These are phyloP conservation scores for Callyntrura guangdongensis DNA, from an alignment of 2,888 invertebrate genomes.

Conservation along the genomic window DNA sequence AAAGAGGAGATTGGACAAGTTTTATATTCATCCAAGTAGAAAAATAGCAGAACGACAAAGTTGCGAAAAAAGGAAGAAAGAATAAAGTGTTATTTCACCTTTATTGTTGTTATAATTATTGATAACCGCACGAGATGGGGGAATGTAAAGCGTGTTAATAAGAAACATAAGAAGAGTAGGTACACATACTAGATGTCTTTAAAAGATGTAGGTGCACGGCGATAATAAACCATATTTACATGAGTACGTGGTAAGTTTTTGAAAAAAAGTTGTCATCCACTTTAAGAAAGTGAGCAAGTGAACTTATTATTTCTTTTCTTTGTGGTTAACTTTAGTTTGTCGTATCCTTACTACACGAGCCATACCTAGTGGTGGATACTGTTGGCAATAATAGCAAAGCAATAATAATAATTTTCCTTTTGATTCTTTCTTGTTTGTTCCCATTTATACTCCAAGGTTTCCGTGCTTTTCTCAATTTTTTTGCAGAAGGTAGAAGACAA, in stretches of 20 bases:
- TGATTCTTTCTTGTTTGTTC: slow-evolving; percentile 3
- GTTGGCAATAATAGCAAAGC: background rate
- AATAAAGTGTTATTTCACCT: background rate
- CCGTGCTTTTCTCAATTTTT: background rate
- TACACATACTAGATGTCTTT: background rate
- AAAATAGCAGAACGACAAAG: background rate
- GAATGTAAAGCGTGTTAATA: background rate
- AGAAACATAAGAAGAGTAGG: background rate
- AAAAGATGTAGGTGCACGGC: background rate
- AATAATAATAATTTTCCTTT: slow-evolving; percentile 62
- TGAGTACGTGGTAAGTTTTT: slow-evolving; percentile 28
- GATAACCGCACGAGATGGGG: slow-evolving; percentile 23
- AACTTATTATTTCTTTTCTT: slow-evolving; percentile 18
- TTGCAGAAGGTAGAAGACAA: background rate
- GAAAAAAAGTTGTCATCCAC: slow-evolving; percentile 41
- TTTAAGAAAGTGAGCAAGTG: background rate
- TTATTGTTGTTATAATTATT: slow-evolving; percentile 14
- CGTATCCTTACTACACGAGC: background rate
- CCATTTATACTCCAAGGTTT: too few species aligned
- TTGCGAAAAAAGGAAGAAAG: background rate
- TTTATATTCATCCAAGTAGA: slow-evolving; percentile 55
- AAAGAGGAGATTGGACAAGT: slow-evolving; percentile 64
- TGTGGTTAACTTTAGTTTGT: slow-evolving; percentile 1
- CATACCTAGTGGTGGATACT: background rate
- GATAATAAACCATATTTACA: slow-evolving; percentile 23